phyloP scores from a whole-genome alignment of 2,113 vertebrate species.

The Oxygymnocypris stewartii region DNA sequence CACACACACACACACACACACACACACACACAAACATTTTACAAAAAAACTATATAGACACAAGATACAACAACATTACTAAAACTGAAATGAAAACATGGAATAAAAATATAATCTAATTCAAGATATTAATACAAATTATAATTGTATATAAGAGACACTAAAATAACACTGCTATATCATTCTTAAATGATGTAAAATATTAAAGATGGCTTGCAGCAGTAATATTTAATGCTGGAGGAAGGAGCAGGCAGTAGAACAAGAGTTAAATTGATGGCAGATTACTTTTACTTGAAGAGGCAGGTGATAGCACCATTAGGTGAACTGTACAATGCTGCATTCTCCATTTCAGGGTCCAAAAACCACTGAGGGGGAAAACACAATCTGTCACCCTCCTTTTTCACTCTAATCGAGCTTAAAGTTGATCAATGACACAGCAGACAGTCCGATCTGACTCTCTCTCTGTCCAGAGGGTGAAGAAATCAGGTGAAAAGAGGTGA shows the following conservation, averaged over 20 bases:
- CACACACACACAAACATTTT: no score
- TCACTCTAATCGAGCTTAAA: conserved; percentile 43
- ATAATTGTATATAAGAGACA: not conserved
- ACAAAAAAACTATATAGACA: no score
- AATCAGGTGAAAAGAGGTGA: not conserved
- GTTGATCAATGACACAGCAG: conserved; percentile 47
- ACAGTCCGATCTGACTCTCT: not conserved
- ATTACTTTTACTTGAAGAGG: conserved; percentile 28
- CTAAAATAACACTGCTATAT: not conserved
- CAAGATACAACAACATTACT: no score
- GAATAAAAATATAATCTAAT: no score
- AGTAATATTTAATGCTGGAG: not conserved
- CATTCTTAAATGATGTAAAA: not conserved
- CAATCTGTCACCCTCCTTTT: conserved; percentile 46
- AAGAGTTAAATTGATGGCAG: conserved; percentile 25
- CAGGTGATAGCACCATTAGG: conserved; percentile 7
- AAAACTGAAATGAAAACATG: no score
- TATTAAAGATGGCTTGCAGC: not conserved
- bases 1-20: no score
- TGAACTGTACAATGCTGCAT: conserved; percentile 28
- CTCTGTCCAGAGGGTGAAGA: conserved; percentile 1
- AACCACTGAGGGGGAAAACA: conserved; percentile 37
- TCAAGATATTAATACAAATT: not conserved
- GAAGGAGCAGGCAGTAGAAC: not conserved
- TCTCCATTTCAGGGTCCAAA: conserved; percentile 35